Base-by-base conservation (phyloP, 1,140 invertebrate genomes). In the Drosophila tani region DNA sequence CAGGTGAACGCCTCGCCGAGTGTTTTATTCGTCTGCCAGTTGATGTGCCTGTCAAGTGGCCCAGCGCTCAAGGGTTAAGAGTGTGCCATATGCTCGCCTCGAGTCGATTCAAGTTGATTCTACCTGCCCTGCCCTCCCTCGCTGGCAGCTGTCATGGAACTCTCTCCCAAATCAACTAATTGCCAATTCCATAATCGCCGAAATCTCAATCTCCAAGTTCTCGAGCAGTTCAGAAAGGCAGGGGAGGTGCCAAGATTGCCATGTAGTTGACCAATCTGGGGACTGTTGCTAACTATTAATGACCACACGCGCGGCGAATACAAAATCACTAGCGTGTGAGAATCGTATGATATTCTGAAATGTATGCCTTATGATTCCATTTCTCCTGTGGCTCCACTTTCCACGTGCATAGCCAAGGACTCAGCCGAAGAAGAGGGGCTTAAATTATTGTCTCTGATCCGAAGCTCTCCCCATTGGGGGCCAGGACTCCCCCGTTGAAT, bases 271-370 rank as follows among this genome's bases (percentile, higher is more conserved):
- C 21, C 55, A 43, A 63, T 76, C 74, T 50, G 21, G 29, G n/a
- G 57, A 17, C 24, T 47, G 56, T 64, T 69, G 15, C 19, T 29
- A 79, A 82, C 80, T 82, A 63, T 75, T 71, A 81, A 66, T 77
- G 59, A 14, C 60, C 32, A n/a, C 65, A 76, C 57, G 65, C 51
- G 43, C 46, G 51, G 14, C 24, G 24, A 47, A 12, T 35, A 35
- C 32, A 35, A 35, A 38, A 38, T 17, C 51, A 11, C 17, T 5
- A 14, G 17, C 14, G 8, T 15, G 4, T 17, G 21, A 21, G 12
- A n/a, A 62, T 55, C 17, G 47, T 32, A 32, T 55, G 8, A 56
- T 40, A 27, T 27, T 40, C 32, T 40, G 6, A 8, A 63, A 56
- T 35, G 27, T 38, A 57, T 40, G 49, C 47, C 47, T 56, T 40